These are phyloP conservation scores for Heterodera filipjevi DNA, from an alignment of 2,888 invertebrate species.

Conservation along the genomic window DNA sequence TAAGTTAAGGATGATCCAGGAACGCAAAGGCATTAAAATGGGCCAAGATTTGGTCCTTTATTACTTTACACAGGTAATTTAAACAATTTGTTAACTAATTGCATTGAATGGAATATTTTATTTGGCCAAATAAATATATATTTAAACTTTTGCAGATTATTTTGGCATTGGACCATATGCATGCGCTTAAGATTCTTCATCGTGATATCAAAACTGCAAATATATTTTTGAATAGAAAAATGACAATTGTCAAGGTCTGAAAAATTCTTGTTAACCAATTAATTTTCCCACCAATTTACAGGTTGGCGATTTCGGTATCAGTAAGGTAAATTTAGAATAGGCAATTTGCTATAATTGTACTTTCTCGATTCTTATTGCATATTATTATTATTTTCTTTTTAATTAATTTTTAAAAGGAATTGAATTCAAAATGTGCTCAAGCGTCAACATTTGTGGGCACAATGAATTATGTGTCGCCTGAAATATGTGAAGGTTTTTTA, in stretches of 20 bases:
- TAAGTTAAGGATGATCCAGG: slow-evolving; percentile 69
- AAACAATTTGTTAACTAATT: slow-evolving; percentile 19
- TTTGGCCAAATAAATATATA: neutral
- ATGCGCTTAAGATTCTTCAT: slow-evolving; percentile 76
- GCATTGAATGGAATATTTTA: neutral
- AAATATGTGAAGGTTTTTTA: slow-evolving; percentile 72
- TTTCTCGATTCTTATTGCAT: no score
- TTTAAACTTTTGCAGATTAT: slow-evolving; percentile 72
- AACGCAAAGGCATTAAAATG: slow-evolving; percentile 59
- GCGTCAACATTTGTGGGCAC: slow-evolving; percentile 36
- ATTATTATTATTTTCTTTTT: no score
- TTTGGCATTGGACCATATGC: slow-evolving; percentile 80
- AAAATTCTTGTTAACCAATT: neutral
- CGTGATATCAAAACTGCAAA: slow-evolving; percentile 82
- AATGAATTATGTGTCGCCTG: slow-evolving; percentile 74
- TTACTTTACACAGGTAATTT: slow-evolving; percentile 58
- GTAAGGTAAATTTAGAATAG: slow-evolving; percentile 72
- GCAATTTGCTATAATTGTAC: no score
- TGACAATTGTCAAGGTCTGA: slow-evolving; percentile 59
- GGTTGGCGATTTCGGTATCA: slow-evolving; percentile 78
- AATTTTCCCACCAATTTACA: slow-evolving; percentile 16
- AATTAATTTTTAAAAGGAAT: slow-evolving; percentile 22
- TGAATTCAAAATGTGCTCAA: slow-evolving; percentile 34
- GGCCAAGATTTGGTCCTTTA: slow-evolving; percentile 70
- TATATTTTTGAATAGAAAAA: slow-evolving; percentile 77